These are phyloP conservation scores for Panulirus ornatus DNA, from an alignment of 1,140 invertebrate genomes.

Conservation along the genomic window DNA sequence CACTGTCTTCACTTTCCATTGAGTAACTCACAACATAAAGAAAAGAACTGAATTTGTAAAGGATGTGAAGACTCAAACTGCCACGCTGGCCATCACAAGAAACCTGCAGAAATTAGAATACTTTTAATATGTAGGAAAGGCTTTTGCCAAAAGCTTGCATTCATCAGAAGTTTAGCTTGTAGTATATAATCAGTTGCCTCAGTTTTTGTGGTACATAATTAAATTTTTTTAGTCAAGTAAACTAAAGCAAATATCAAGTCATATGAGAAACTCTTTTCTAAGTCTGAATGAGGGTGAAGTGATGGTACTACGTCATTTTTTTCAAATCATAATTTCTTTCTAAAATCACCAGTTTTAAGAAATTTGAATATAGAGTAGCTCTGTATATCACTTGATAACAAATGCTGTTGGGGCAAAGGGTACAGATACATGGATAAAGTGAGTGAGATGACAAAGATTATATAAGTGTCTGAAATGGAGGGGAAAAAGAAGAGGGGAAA, in stretches of 20 bases:
- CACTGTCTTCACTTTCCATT: neutral
- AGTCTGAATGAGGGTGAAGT: neutral
- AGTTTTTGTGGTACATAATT: neutral
- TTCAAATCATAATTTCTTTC: no score
- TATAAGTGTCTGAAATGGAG: no score
- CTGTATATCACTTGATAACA: no score
- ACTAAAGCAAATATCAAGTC: neutral
- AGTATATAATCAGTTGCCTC: neutral
- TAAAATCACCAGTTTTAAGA: no score
- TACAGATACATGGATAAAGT: no score
- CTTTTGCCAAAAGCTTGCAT: no score
- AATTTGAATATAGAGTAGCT: no score
- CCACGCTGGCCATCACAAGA: conserved; percentile 15
- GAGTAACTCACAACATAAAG: neutral
- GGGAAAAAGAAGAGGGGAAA: no score
- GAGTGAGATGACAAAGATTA: no score
- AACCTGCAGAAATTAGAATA: neutral
- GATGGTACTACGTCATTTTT: no score
- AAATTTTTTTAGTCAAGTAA: neutral
- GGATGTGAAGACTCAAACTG: neutral
- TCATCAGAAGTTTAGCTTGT: neutral
- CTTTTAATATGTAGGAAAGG: neutral
- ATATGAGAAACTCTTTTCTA: neutral
- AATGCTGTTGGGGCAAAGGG: no score
- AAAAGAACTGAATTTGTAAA: neutral